Base-by-base conservation (phyloP, 2,797 vertebrate genomes). In the Apodemus agrarius region DNA sequence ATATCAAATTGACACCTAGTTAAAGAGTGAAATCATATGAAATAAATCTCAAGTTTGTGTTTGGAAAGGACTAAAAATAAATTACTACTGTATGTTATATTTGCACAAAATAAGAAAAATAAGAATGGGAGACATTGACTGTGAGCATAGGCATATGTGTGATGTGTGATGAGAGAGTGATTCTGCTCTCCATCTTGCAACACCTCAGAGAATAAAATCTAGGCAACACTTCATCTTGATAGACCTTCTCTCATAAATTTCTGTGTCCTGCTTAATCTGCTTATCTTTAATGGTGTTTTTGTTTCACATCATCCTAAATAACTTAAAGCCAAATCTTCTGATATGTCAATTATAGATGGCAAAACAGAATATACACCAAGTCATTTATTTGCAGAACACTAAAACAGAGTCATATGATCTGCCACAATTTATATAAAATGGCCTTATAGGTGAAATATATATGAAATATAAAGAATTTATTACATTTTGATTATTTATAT, bases 1-100 rank as follows among this genome's bases (percentile, higher is more conserved):
- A 90, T 76, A 80, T 76, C 94, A 95, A 89, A 85, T 54, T 9
- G 14, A 97, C 94, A 95, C 92, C 72, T 94, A 94, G 80, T 91
- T 96, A 90, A 91, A 95, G 59, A 59, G 40, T 89, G 75, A 91
- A 79, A 79, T 93, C 21, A 40, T 49, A 24, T n/a, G 12, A 40
- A 76, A 57, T 40, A 84, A 21, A 10, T 11, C 78, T 80, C 65
- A 65, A 52, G 7, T n/a, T 95, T 63, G 26, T 83, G 69, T 93
- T 83, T 89, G 88, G 61, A 81, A 93, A 69, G 94, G 19, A 81
- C 10, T 43, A 57, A 93, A 93, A 76, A 19, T 81, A 90, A 91
- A 93, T 72, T 67, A 85, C 69, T 81, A 49, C 17, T 4, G 14
- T 46, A 16, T 34, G 65, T 69, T 63, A 21, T 52, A 34, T 43